Evolutionary conservation across 2,113 vertebrate genomes (phyloP).

Genomic region (Fregata magnificens): DNA sequence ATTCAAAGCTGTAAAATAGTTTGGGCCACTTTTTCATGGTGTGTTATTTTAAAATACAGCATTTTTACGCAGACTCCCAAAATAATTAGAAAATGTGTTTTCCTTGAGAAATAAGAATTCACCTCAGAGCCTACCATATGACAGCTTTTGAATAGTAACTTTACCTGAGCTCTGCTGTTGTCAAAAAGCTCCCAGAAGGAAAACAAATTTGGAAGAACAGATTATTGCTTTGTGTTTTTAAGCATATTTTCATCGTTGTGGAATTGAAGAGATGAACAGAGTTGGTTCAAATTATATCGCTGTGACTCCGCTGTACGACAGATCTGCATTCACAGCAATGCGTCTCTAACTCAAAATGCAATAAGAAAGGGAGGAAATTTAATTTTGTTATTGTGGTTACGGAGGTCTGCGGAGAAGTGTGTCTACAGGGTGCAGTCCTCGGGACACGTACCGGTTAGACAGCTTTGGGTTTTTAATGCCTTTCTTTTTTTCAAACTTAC

Average conservation of each 20-base stretch:
- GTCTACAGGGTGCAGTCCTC: background rate
- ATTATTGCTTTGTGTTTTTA: background rate
- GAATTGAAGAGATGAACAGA: background rate
- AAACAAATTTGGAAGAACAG: background rate
- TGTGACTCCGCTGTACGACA: background rate
- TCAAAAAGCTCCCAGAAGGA: background rate
- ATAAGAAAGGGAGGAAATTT: background rate
- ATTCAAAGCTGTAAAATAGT: background rate
- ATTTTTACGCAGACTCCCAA: background rate
- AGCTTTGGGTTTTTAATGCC: background rate
- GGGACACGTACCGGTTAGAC: background rate
- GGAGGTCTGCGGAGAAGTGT: background rate
- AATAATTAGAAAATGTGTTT: background rate
- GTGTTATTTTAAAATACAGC: background rate
- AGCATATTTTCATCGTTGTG: background rate
- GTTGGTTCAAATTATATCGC: background rate
- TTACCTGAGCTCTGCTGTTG: background rate
- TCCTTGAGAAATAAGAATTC: background rate
- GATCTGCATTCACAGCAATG: background rate
- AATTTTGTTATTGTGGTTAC: background rate
- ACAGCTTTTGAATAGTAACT: background rate
- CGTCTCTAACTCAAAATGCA: background rate
- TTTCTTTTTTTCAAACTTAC: background rate
- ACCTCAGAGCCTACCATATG: fast-evolving
- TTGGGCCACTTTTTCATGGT: background rate